Evolutionary conservation across 1,140 invertebrate genomes (phyloP).

Genomic region (Wiebesia pumilae): DNA sequence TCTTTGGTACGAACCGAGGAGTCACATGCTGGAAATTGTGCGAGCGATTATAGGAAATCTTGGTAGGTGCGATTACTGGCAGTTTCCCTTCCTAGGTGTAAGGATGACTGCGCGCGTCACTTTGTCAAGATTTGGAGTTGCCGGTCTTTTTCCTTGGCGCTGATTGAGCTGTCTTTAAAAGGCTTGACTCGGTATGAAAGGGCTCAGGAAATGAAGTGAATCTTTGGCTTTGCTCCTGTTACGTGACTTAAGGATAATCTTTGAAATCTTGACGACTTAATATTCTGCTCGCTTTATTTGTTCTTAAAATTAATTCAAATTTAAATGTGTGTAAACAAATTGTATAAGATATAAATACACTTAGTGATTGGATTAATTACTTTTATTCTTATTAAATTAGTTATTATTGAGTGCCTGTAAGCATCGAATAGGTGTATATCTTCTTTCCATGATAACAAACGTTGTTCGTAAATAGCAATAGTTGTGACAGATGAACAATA

Average conservation of each 20-base stretch:
- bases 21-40: constrained; percentile 61
- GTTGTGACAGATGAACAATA: too few species aligned
- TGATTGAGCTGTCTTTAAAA: constrained; percentile 23
- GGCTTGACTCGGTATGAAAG: constrained; percentile 1
- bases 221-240: constrained; percentile 13
- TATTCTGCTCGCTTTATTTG: neutral
- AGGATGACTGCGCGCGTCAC: neutral
- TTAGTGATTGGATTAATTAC: too few species aligned
- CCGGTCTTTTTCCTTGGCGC: neutral
- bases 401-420: too few species aligned
- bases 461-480: too few species aligned
- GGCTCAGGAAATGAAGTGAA: constrained; percentile 22
- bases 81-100: neutral
- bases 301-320: constrained; percentile 1
- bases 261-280: constrained; percentile 23
- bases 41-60: constrained; percentile 61
- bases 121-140: neutral
- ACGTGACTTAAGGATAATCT: constrained; percentile 4
- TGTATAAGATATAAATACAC: neutral
- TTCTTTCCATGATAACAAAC: too few species aligned
- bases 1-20: constrained; percentile 62
- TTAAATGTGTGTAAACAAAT: neutral
- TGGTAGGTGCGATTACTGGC: neutral
- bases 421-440: too few species aligned
- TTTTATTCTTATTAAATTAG: too few species aligned